A percentile compares a stretch with the other conserved stretches of the same genome.
These are phyloP conservation scores for Saccopteryx leptura DNA, from an alignment of 2,113 vertebrate genomes.

Conservation along the genomic window DNA sequence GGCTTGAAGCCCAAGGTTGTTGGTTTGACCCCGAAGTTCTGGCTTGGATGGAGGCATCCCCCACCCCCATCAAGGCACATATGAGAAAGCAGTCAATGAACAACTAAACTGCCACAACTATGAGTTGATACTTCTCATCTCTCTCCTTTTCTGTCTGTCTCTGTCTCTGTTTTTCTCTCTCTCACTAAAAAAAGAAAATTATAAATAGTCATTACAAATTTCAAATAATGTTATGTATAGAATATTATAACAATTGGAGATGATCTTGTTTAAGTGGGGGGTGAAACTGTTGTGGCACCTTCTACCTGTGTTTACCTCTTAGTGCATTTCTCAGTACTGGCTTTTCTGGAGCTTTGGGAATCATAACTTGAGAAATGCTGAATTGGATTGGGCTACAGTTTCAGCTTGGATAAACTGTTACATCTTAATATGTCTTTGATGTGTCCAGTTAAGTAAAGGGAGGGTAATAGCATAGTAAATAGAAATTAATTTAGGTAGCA, in stretches of 20 bases:
- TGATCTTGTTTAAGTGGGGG: constrained; percentile 28
- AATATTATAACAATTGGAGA: background rate
- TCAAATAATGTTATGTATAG: background rate
- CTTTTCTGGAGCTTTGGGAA: background rate
- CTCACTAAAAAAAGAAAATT: no score
- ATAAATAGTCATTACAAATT: background rate
- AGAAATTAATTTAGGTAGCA: constrained; percentile 18
- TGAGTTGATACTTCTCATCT: no score
- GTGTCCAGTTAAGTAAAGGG: background rate
- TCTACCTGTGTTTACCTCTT: background rate
- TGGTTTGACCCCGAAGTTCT: no score
- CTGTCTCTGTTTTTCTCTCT: no score
- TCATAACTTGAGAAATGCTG: constrained; percentile 13
- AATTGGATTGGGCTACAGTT: background rate
- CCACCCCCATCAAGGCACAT: no score
- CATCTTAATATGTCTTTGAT: background rate
- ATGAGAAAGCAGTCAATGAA: no score
- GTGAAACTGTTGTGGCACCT: constrained; percentile 1
- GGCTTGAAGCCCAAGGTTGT: no score
- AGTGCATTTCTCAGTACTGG: background rate
- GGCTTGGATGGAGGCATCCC: no score
- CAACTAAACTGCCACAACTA: no score
- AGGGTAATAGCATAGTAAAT: background rate
- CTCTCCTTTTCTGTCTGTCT: no score
- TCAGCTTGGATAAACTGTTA: background rate